Evolutionary conservation across 1,140 invertebrate genomes (phyloP), one percentile per base, ranked within the genome.

Genomic region (Drosophila bipectinata): DNA sequence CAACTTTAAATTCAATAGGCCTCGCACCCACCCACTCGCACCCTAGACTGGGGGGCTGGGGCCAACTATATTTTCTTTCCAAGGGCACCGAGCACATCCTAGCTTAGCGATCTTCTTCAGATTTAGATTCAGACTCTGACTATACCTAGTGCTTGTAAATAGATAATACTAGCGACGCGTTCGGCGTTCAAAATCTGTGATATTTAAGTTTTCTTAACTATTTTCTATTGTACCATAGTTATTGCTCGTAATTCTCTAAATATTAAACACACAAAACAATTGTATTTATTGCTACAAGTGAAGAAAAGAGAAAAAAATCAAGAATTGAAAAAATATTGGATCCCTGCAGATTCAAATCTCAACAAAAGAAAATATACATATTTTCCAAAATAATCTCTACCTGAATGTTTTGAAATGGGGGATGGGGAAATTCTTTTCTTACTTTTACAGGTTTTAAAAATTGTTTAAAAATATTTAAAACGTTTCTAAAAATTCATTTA

Each of bases 181-280:
- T 59, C 64, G 67, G 52, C 66, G 61, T 57, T 58, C 51, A 73
- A 88, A 53, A 89, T 89, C 84, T 89, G 84, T 89, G 84, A 89
- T 89, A 89, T 75, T 78, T 89, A 89, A 89, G 84, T 89, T 89
- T 89, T 74, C 79, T 84, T 84, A 82, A 87, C 83, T 83, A 72
- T 83, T 81, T 87, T 88, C 75, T 88, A 88, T 71, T 75, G 81
- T 85, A 82, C 47, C 56, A 56, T 75, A 79, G 66, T 62, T 79
- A 61, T 72, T 53, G 48, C 59, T 73, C 37, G 53, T 69, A 69
- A 56, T 69, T 69, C 66, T 69, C 63, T 67, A 47, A 68, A 57
- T 34, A 44, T 57, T 56, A 68, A 32, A 58, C 30, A 64, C 61
- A 57, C 37, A 66, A 37, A 57, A 69, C 51, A 57, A 69, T 48